Conservation (phyloP, 2,888 invertebrate genomes). For the Tipula confusa region DNA sequence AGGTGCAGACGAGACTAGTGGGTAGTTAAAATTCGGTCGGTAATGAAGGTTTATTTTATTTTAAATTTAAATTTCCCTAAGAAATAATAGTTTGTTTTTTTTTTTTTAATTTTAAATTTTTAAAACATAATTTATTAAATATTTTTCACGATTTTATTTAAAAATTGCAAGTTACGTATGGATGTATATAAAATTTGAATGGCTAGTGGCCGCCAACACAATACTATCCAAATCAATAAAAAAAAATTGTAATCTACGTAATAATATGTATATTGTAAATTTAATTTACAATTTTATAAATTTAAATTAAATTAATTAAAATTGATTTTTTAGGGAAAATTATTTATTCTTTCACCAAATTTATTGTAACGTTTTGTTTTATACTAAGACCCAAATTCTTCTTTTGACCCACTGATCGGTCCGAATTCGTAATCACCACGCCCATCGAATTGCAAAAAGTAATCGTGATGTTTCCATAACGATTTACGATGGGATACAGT, state of each 20-base stretch:
- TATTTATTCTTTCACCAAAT: not conserved
- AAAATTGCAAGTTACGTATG: not conserved
- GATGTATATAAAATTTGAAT: too few species aligned
- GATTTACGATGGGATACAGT: conserved; percentile 97
- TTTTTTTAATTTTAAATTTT: not conserved
- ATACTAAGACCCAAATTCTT: conserved; percentile 85
- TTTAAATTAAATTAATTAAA: conserved; percentile 16
- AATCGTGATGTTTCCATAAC: conserved; percentile 96
- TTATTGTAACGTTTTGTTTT: not conserved
- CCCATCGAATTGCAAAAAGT: conserved; percentile 93
- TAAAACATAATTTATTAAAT: conserved; percentile 5
- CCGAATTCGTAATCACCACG: conserved; percentile 85
- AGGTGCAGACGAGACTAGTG: conserved; percentile 34
- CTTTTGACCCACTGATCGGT: conserved; percentile 77
- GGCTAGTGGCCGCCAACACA: not conserved
- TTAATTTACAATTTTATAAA: not conserved
- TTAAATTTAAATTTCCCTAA: not conserved
- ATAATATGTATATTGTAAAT: not conserved
- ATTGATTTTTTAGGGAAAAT: not conserved
- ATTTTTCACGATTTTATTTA: not conserved
- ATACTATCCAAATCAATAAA: not conserved
- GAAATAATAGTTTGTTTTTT: too few species aligned
- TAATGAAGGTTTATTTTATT: not conserved
- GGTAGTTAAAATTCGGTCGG: not conserved
- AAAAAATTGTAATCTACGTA: not conserved